Percentiles rank a stretch among this genome's conserved stretches.
These are phyloP conservation scores for Agrotis puta DNA, from an alignment of 2,888 invertebrate species.

Conservation along the genomic window DNA sequence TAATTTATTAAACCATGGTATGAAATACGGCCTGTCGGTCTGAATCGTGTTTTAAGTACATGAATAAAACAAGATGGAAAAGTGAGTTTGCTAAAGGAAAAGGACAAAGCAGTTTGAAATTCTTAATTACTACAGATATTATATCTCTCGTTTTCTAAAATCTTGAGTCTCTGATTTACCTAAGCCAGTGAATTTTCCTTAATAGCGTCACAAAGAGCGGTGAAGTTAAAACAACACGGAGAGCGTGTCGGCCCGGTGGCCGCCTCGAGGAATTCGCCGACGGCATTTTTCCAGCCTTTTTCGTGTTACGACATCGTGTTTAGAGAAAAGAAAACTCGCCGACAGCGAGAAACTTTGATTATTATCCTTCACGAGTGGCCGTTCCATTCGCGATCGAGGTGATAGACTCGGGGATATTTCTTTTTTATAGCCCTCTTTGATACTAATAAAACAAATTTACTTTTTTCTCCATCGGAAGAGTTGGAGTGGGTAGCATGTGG, in stretches of 20 bases:
- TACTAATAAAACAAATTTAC: slow-evolving; percentile 90
- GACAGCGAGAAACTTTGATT: slow-evolving; percentile 90
- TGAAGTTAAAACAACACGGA: slow-evolving; percentile 84
- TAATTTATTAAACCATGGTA: slow-evolving; percentile 21
- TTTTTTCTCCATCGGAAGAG: slow-evolving; percentile 82
- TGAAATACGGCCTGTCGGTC: slow-evolving; percentile 15
- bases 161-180: slow-evolving; percentile 75
- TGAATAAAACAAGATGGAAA: slow-evolving; percentile 31
- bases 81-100: slow-evolving; percentile 14
- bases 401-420: slow-evolving; percentile 88
- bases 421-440: slow-evolving; percentile 88
- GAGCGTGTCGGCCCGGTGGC: slow-evolving; percentile 72
- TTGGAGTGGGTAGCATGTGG: slow-evolving; percentile 83
- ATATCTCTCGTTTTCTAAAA: slow-evolving; percentile 60
- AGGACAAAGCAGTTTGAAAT: slow-evolving; percentile 36
- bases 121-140: slow-evolving; percentile 36
- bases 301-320: slow-evolving; percentile 90
- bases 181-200: slow-evolving; percentile 79
- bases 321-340: slow-evolving; percentile 89
- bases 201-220: slow-evolving; percentile 82
- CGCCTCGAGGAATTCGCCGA: slow-evolving; percentile 83
- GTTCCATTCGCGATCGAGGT: slow-evolving; percentile 86
- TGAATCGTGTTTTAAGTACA: slow-evolving; percentile 18
- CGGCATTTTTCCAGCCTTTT: slow-evolving; percentile 89
- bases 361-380: slow-evolving; percentile 89